Evolutionary conservation across 2,113 vertebrate genomes (phyloP).

Genomic region (Semicossyphus pulcher): DNA sequence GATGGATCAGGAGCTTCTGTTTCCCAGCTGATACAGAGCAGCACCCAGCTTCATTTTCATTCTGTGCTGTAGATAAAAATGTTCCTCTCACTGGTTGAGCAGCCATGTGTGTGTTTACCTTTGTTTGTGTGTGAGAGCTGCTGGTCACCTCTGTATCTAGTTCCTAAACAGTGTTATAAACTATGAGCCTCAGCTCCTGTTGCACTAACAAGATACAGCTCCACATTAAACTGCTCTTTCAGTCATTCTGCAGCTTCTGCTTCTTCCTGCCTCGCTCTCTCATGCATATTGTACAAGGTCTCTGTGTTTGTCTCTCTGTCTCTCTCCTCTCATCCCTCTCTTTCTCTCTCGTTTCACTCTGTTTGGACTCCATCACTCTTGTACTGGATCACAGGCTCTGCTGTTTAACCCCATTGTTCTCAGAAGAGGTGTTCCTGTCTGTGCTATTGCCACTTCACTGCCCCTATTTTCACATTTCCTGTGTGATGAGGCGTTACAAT

Average conservation of each 20-base stretch:
- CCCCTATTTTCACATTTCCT: slow-evolving; percentile 58
- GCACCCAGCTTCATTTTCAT: slow-evolving; percentile 48
- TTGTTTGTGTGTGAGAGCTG: not conserved
- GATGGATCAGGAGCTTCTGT: slow-evolving; percentile 35
- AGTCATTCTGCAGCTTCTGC: slow-evolving; percentile 2
- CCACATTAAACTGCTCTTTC: slow-evolving; percentile 28
- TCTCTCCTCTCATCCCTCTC: not conserved
- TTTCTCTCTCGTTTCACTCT: slow-evolving; percentile 22
- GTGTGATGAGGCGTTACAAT: slow-evolving; percentile 65
- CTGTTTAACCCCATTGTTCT: slow-evolving; percentile 59
- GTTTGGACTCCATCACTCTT: slow-evolving; percentile 35
- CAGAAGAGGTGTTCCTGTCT: slow-evolving; percentile 58
- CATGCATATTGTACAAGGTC: slow-evolving; percentile 43
- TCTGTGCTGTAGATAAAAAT: slow-evolving; percentile 37
- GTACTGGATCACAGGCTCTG: slow-evolving; percentile 35
- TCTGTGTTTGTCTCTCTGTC: slow-evolving; percentile 38
- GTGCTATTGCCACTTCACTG: slow-evolving; percentile 61
- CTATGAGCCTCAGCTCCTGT: slow-evolving; percentile 2
- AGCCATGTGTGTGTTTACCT: slow-evolving; percentile 10
- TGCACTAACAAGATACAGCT: too few relatives aligned
- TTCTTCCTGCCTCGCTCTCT: slow-evolving; percentile 18
- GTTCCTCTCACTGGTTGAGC: slow-evolving; percentile 30
- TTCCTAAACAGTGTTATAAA: not conserved
- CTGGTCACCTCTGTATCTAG: slow-evolving; percentile 3
- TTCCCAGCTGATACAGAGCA: slow-evolving; percentile 19